Evolutionary conservation across 1,140 invertebrate genomes (phyloP).

Genomic region (Scaptomyza pallida): DNA sequence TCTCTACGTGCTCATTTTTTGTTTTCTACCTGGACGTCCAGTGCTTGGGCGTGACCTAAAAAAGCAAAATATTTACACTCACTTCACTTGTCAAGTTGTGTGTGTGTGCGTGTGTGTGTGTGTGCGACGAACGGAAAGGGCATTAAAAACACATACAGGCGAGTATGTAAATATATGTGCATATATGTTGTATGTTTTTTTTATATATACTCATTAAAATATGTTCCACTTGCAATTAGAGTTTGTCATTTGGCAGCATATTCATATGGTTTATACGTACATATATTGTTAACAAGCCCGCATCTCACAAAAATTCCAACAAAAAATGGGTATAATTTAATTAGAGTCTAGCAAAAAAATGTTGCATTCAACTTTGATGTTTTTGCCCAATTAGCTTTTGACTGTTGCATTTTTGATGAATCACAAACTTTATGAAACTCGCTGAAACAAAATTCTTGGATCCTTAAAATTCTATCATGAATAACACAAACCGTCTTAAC

Average conservation of each 20-base stretch:
- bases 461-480: too few relatives aligned
- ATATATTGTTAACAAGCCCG: constrained; percentile 64
- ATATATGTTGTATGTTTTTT: constrained; percentile 9
- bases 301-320: neutral
- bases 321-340: constrained; percentile 13
- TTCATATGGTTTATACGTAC: constrained; percentile 58
- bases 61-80: constrained; percentile 75
- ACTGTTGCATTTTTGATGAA: neutral
- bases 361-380: constrained; percentile 6
- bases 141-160: constrained; percentile 16
- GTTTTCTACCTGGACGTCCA: constrained; percentile 57
- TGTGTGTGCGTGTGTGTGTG: too few relatives aligned
- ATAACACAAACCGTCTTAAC: too few relatives aligned
- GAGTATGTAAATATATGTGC: constrained; percentile 31
- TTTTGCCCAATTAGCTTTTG: constrained; percentile 6
- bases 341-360: constrained; percentile 29
- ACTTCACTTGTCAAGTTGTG: constrained; percentile 80
- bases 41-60: constrained; percentile 70
- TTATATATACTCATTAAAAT: constrained; percentile 67
- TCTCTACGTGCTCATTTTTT: constrained; percentile 17
- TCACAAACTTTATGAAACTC: neutral
- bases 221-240: constrained; percentile 75
- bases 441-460: too few relatives aligned
- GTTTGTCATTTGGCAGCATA: constrained; percentile 77
- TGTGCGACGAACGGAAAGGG: constrained; percentile 32